Percentiles rank a stretch among this genome's conserved stretches.
These are phyloP conservation scores for Leuciscus waleckii DNA, from an alignment of 2,797 vertebrate genomes.

Conservation along the genomic window DNA sequence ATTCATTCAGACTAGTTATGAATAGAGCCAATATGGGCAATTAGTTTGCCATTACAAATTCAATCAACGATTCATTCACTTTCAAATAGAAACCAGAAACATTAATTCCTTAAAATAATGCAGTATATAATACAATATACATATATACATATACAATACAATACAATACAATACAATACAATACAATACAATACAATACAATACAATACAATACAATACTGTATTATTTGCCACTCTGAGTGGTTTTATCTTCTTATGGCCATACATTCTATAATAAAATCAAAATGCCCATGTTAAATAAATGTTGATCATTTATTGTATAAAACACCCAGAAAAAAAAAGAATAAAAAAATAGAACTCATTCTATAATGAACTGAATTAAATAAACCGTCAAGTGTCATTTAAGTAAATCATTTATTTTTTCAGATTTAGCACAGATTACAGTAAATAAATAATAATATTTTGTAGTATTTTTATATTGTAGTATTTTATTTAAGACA, in stretches of 20 bases:
- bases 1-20: slow-evolving; percentile 9
- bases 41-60: not conserved
- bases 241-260: not conserved
- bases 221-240: slow-evolving; percentile 19
- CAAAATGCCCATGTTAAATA: not conserved
- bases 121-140: too few species aligned
- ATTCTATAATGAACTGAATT: too few species aligned
- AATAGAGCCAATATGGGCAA: not conserved
- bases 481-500: not conserved
- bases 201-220: not conserved
- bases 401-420: too few species aligned
- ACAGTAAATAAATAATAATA: not conserved
- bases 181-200: not conserved
- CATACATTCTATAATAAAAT: not conserved
- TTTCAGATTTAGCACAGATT: not conserved
- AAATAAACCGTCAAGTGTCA: too few species aligned
- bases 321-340: not conserved
- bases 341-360: too few species aligned
- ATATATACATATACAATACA: too few species aligned
- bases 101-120: not conserved
- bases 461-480: not conserved
- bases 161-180: not conserved
- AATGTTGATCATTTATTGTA: not conserved
- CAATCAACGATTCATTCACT: slow-evolving; percentile 37
- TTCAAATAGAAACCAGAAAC: not conserved